Evolutionary conservation across 1,140 invertebrate genomes (phyloP), one percentile per base, ranked within the genome.

Genomic region (Papilio xuthus): DNA sequence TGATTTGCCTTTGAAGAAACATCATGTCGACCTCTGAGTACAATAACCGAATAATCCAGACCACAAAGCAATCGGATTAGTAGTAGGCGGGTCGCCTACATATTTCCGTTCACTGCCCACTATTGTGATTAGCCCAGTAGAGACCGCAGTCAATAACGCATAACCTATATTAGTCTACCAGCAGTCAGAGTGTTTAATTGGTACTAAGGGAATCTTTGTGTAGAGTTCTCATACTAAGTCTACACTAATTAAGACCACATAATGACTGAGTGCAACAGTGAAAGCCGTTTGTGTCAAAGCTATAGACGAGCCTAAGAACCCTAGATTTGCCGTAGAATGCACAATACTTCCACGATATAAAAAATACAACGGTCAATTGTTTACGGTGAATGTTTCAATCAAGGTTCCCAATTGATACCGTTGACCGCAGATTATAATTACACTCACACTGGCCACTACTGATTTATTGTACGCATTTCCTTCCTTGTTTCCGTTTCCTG

Each of bases 361-460:
- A 28, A 67, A 28, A 67, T 28, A 13, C 23, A 67, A 67, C 60
- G 60, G 60, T 32, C 60, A 67, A 67, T 67, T 67, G 26, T 73
- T 42, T n/a, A 28, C 20, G 71, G 20, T 15, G 26, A 67, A 73
- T 13, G 37, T 26, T 44, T 12, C 41, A 42, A 44, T 20, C 71
- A 73, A 73, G 42, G 42, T 47, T 73, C 71, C 71, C 20, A 50
- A 73, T 26, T 67, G 26, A 73, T 44, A 73, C 71, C 71, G 71
- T 73, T 73, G 41, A 47, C 23, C 41, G 23, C 28, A 73, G 37
- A 73, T 73, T 73, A 73, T 73, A 73, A 73, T 73, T 73, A 73
- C 71, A 73, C 41, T 73, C 71, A 42, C 71, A 71, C n/a, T 73
- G 42, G 23, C 60, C 8, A 32, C 23, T 67, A 67, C 26, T 67